These are phyloP conservation scores for Limosa lapponica DNA, from an alignment of 2,797 vertebrate genomes.

Conservation along the genomic window DNA sequence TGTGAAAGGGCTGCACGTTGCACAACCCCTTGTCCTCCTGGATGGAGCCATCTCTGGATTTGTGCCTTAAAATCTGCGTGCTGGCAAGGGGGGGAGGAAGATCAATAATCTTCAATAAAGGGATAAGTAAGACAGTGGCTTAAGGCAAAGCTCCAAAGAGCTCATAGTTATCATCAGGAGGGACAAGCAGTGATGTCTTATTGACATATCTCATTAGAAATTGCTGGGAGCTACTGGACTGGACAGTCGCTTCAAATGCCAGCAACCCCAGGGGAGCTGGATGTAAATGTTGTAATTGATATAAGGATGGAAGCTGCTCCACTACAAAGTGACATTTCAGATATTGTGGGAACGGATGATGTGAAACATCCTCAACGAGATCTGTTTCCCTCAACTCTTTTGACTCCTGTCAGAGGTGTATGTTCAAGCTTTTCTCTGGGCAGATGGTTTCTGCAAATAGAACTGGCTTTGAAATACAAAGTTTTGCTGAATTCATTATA, in stretches of 20 bases:
- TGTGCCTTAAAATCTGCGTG: neutral
- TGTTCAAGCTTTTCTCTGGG: constrained; percentile 35
- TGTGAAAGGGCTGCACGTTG: neutral
- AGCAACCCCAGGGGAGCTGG: neutral
- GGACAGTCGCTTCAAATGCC: constrained; percentile 41
- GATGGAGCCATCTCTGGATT: neutral
- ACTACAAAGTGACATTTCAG: constrained; percentile 49
- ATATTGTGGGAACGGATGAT: constrained; percentile 32
- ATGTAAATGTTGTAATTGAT: constrained; percentile 56
- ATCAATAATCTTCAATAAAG: constrained; percentile 8
- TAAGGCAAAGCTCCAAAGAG: constrained; percentile 26
- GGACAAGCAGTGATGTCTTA: constrained; percentile 16
- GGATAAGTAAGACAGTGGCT: constrained; percentile 25
- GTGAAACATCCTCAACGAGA: constrained; percentile 1
- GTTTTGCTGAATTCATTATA: constrained; percentile 62
- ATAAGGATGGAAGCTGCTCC: neutral
- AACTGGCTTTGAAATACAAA: constrained; percentile 63
- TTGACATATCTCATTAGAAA: constrained; percentile 59
- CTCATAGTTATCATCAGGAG: neutral
- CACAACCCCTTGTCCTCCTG: neutral
- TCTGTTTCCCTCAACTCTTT: constrained; percentile 50
- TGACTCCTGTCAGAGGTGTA: constrained; percentile 50
- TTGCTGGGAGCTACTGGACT: constrained; percentile 42
- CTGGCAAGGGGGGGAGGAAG: neutral
- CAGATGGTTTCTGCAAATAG: constrained; percentile 69